A percentile compares a stretch with the other conserved stretches of the same genome.
phyloP scores from a whole-genome alignment of 1,140 invertebrate genomes.

The Papilio machaon region DNA sequence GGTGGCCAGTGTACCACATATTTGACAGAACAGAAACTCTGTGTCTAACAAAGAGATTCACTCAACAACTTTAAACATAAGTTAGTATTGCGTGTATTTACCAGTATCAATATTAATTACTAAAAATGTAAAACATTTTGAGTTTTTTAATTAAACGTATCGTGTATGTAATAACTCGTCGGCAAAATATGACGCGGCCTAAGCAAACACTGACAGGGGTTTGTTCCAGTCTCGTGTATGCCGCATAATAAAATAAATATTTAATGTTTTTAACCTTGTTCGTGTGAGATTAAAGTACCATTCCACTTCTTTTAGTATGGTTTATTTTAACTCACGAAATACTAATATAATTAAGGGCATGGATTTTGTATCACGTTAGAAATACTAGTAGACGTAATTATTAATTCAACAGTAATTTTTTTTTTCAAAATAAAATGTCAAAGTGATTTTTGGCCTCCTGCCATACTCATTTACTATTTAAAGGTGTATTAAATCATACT shows the following conservation, averaged over 20 bases:
- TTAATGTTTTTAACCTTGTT: constrained; percentile 10
- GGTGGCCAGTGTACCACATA: too few species aligned
- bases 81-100: neutral
- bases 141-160: constrained; percentile 22
- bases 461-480: too few species aligned
- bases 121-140: neutral
- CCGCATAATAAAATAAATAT: constrained; percentile 11
- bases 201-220: constrained; percentile 21
- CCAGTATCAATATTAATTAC: neutral
- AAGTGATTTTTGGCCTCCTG: too few species aligned
- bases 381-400: too few species aligned
- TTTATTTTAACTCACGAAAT: too few species aligned
- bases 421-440: too few species aligned
- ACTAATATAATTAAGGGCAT: too few species aligned
- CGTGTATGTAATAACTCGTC: constrained; percentile 14
- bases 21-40: too few species aligned
- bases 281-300: constrained; percentile 7
- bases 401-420: too few species aligned
- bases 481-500: too few species aligned
- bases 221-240: constrained; percentile 9
- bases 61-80: neutral
- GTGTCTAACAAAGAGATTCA: too few species aligned
- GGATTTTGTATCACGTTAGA: too few species aligned
- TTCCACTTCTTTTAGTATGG: neutral
- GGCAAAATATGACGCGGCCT: constrained; percentile 19